Percentiles rank a stretch among this genome's conserved stretches.
These are phyloP conservation scores for Oryzias woworae DNA, from an alignment of 2,113 vertebrate species.

Conservation along the genomic window DNA sequence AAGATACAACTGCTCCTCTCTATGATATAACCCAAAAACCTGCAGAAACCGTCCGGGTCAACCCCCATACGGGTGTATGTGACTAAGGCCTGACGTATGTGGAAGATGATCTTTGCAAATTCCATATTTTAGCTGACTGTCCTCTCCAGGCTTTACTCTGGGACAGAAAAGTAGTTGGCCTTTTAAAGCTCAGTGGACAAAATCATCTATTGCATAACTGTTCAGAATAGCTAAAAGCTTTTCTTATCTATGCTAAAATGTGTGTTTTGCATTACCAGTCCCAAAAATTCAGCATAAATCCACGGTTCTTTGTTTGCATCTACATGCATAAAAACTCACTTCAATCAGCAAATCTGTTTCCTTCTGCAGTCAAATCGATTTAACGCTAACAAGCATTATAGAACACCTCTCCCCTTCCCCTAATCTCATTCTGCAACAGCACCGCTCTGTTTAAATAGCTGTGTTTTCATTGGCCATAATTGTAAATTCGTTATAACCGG, in stretches of 20 bases:
- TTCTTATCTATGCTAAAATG: constrained; percentile 7
- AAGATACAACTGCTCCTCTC: too few species aligned
- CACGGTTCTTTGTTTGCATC: constrained; percentile 46
- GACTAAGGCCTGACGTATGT: constrained; percentile 52
- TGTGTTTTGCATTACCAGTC: constrained; percentile 10
- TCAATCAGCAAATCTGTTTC: constrained; percentile 49
- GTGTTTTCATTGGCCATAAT: constrained; percentile 28
- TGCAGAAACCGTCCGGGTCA: too few species aligned
- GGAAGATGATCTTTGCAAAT: constrained; percentile 49
- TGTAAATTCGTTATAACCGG: constrained; percentile 54
- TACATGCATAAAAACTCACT: constrained; percentile 39
- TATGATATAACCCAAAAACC: too few species aligned
- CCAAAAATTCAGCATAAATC: constrained; percentile 27
- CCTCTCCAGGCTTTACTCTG: constrained; percentile 44
- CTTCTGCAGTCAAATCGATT: constrained; percentile 45
- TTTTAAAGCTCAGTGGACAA: constrained; percentile 52
- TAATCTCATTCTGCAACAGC: constrained; percentile 32
- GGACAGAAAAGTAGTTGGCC: constrained; percentile 64
- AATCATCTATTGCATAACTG: constrained; percentile 47
- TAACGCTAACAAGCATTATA: constrained; percentile 54
- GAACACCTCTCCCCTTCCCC: constrained; percentile 24
- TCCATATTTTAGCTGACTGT: constrained; percentile 38
- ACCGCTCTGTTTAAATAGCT: constrained; percentile 40
- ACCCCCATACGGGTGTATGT: neutral
- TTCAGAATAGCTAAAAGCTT: constrained; percentile 40